phyloP scores from a whole-genome alignment of 2,113 vertebrate species.

The Dasyprocta punctata region DNA sequence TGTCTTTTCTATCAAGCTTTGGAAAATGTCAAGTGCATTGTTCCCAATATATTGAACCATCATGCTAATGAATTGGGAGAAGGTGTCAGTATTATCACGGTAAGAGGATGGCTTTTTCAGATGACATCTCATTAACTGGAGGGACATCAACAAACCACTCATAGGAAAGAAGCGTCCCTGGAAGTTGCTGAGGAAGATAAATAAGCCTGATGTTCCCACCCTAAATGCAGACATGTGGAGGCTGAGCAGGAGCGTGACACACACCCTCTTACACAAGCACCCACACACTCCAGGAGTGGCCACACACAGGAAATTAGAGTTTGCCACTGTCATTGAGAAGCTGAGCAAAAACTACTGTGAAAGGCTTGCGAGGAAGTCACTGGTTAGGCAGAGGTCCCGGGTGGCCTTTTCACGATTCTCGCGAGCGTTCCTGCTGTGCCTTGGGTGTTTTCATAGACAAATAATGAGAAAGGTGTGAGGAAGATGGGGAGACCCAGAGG shows the following conservation, averaged over 20 bases:
- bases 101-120: conserved; percentile 19
- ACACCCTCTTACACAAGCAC: not conserved
- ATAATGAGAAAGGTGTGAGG: not conserved
- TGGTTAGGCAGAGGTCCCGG: not conserved
- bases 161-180: not conserved
- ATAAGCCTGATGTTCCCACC: not conserved
- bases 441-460: not conserved
- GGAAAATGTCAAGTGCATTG: not conserved
- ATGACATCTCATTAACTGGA: not conserved
- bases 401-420: not conserved
- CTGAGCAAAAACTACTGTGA: not conserved
- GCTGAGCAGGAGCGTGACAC: not conserved
- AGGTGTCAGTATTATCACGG: not conserved
- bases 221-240: not conserved
- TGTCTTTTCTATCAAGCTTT: conserved; percentile 19
- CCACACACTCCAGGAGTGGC: not conserved
- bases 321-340: not conserved
- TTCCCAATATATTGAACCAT: not conserved
- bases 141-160: not conserved
- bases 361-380: not conserved
- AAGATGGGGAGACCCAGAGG: not conserved
- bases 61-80: not conserved
- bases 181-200: not conserved
- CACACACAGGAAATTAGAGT: not conserved
- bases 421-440: too few relatives aligned